Conservation (phyloP, 2,888 invertebrate genomes). For the Gnatocerus cornutus region DNA sequence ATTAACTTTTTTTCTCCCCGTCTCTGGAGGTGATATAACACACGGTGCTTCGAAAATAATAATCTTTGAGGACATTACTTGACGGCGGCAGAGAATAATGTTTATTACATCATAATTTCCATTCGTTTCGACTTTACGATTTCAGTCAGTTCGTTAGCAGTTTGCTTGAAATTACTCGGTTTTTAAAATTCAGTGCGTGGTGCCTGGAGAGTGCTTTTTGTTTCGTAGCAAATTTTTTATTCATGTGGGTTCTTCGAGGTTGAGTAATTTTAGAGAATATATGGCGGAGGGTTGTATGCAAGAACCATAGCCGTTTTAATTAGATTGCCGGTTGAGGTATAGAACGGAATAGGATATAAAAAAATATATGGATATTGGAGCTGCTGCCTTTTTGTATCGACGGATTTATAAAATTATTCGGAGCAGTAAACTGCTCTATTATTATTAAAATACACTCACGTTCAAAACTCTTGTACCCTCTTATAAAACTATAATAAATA, state of each 20-base stretch:
- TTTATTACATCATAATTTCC: constrained; percentile 10
- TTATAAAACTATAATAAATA: too few species aligned
- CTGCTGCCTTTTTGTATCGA: too few species aligned
- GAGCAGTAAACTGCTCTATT: too few species aligned
- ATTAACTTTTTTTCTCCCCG: neutral
- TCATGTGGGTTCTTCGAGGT: constrained; percentile 9
- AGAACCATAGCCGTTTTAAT: constrained; percentile 10
- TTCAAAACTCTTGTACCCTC: too few species aligned
- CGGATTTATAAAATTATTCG: too few species aligned
- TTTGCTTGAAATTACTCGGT: neutral
- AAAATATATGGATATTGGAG: too few species aligned
- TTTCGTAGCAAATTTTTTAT: constrained; percentile 6
- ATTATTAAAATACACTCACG: too few species aligned
- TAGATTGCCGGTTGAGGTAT: neutral
- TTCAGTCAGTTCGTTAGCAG: constrained; percentile 18
- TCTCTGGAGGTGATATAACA: neutral
- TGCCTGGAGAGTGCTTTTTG: neutral
- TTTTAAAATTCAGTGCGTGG: constrained; percentile 6
- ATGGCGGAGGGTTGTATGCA: constrained; percentile 1
- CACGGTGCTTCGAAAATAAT: neutral
- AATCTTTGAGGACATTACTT: neutral
- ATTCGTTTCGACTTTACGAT: constrained; percentile 1
- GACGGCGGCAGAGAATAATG: neutral
- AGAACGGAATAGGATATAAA: too few species aligned
- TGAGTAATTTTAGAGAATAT: constrained; percentile 4